Percentiles rank a stretch among this genome's conserved stretches.
Evolutionary conservation across 2,113 vertebrate genomes (phyloP).

Genomic region (Xiphorhynchus elegans): DNA sequence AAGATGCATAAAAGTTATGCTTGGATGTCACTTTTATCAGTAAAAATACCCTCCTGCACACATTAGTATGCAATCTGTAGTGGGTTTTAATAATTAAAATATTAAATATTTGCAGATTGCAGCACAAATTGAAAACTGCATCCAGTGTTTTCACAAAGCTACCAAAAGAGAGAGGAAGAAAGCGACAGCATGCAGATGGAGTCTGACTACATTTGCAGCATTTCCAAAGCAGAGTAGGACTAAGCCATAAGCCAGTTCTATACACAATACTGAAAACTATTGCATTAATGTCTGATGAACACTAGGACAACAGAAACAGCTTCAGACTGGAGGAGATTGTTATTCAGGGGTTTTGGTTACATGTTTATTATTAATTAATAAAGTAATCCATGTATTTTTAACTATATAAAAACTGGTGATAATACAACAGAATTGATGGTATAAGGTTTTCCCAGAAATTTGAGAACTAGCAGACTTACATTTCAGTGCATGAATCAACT

Average conservation of each 20-base stretch:
- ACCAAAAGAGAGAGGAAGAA: background rate
- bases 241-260: background rate
- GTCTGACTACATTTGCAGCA: background rate
- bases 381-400: background rate
- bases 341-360: background rate
- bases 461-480: conserved; percentile 76
- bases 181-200: background rate
- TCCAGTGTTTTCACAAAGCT: background rate
- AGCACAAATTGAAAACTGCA: background rate
- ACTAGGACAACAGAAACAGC: background rate
- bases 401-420: background rate
- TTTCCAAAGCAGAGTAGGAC: background rate
- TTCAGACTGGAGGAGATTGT: background rate
- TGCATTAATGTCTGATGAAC: background rate
- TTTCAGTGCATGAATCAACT: conserved; percentile 83
- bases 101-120: background rate
- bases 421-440: background rate
- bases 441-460: background rate
- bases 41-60: background rate
- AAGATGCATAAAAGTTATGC: background rate
- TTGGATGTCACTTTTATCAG: background rate
- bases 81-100: background rate
- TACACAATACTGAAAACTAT: background rate
- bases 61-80: background rate
- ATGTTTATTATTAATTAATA: background rate